Evolutionary conservation across 2,888 invertebrate genomes (phyloP).

Genomic region (Drosophila villosipedis): DNA sequence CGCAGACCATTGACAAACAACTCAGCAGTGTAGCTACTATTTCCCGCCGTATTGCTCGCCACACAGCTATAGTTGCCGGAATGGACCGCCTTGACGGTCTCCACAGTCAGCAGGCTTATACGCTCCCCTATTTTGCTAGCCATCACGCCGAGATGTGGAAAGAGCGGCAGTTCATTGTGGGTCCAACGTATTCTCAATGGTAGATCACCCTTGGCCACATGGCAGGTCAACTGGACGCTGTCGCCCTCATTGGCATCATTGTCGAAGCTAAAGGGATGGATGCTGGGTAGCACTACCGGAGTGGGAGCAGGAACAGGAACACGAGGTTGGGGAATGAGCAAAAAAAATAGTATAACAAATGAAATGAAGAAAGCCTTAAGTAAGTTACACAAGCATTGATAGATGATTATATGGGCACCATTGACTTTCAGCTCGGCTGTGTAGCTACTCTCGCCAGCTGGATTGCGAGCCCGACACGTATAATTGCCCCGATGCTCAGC

Average conservation of each 20-base stretch:
- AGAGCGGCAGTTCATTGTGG: constrained; percentile 82
- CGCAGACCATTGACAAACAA: constrained; percentile 88
- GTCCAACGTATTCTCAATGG: constrained; percentile 90
- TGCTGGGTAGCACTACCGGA: constrained; percentile 89
- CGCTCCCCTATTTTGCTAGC: constrained; percentile 88
- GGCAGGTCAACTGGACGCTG: constrained; percentile 87
- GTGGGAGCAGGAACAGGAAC: not conserved
- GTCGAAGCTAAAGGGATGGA: constrained; percentile 85
- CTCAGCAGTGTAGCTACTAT: constrained; percentile 87
- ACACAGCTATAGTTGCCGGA: constrained; percentile 90
- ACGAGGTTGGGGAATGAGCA: not conserved
- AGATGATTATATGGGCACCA: constrained; percentile 65
- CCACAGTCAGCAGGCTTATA: constrained; percentile 89
- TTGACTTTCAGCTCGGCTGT: constrained; percentile 85
- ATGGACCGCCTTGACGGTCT: constrained; percentile 89
- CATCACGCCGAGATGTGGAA: constrained; percentile 87
- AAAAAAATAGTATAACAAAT: constrained; percentile 30
- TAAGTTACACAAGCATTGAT: constrained; percentile 5
- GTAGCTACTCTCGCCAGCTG: constrained; percentile 86
- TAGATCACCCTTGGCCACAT: constrained; percentile 88
- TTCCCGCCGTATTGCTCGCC: constrained; percentile 88
- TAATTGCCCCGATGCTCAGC: constrained; percentile 88
- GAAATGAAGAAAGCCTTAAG: constrained; percentile 17
- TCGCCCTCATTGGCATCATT: constrained; percentile 89
- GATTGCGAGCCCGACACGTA: constrained; percentile 88